phyloP scores from a whole-genome alignment of 2,113 vertebrate genomes.

The Chionis minor region DNA sequence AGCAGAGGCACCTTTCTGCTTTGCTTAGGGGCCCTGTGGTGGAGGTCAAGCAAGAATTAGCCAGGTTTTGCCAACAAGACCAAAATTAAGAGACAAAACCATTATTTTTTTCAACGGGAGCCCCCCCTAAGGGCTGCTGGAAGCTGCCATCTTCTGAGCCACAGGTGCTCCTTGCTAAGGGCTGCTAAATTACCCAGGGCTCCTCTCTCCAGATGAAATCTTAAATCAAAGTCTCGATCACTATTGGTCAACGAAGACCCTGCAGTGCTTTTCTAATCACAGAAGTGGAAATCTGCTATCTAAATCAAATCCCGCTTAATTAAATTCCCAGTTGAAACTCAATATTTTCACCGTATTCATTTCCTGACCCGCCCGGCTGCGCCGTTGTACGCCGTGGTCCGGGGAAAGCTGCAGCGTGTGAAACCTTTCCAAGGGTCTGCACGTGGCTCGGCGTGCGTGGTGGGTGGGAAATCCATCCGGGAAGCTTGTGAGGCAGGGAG shows the following conservation, averaged over 20 bases:
- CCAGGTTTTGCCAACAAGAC: not conserved
- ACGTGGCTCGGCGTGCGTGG: rapidly evolving
- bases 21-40: not conserved
- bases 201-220: not conserved
- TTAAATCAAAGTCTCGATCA: not conserved
- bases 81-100: not conserved
- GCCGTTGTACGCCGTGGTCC: rapidly evolving
- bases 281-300: not conserved
- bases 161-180: not conserved
- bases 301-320: not conserved
- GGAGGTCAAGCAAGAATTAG: not conserved
- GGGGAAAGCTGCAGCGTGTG: not conserved
- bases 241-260: not conserved
- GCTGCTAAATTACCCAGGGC: not conserved
- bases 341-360: not conserved
- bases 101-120: not conserved
- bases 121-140: not conserved
- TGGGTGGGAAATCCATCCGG: not conserved
- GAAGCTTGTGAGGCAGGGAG: not conserved
- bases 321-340: not conserved
- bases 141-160: not conserved
- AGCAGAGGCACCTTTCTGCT: not conserved
- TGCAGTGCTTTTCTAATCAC: not conserved
- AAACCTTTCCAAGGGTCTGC: not conserved
- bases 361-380: not conserved